Percentiles rank a stretch among this genome's conserved stretches.
Evolutionary conservation across 2,113 vertebrate genomes (phyloP).

Genomic region (Clarias batrachus): DNA sequence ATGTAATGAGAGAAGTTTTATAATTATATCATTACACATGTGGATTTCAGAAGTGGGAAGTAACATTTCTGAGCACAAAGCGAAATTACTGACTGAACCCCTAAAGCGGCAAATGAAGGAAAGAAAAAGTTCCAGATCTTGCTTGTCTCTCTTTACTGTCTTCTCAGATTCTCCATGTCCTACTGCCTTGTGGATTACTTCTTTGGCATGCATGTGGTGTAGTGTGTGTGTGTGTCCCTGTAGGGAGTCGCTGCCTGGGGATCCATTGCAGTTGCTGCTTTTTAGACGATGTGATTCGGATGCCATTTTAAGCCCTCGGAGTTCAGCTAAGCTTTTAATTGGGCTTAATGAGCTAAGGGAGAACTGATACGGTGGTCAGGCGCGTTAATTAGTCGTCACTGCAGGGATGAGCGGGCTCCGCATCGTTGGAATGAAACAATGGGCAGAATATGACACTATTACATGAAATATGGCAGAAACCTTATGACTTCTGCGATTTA

Average conservation of each 20-base stretch:
- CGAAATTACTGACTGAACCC: neutral
- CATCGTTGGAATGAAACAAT: neutral
- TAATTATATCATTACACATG: neutral
- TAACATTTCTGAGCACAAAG: neutral
- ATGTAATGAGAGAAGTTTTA: neutral
- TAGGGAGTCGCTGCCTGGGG: constrained; percentile 5
- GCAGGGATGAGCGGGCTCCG: neutral
- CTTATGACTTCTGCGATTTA: neutral
- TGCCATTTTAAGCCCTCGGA: constrained; percentile 29
- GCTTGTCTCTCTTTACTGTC: neutral
- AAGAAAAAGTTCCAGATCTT: neutral
- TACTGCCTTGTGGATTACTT: neutral
- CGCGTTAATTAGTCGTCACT: constrained; percentile 20
- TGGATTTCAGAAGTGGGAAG: neutral
- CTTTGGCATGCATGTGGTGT: neutral
- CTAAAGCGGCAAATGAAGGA: neutral
- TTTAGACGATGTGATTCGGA: constrained; percentile 28
- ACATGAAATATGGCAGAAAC: neutral
- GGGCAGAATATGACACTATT: neutral
- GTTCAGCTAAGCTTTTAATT: constrained; percentile 36
- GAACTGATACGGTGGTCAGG: constrained; percentile 28
- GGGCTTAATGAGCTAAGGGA: constrained; percentile 33
- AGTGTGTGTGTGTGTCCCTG: neutral
- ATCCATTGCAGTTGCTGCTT: constrained; percentile 6
- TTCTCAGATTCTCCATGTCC: neutral